Evolutionary conservation across 1,140 invertebrate species (phyloP), one percentile per base, ranked within the genome.

Genomic region (Vollenhovia emeryi): DNA sequence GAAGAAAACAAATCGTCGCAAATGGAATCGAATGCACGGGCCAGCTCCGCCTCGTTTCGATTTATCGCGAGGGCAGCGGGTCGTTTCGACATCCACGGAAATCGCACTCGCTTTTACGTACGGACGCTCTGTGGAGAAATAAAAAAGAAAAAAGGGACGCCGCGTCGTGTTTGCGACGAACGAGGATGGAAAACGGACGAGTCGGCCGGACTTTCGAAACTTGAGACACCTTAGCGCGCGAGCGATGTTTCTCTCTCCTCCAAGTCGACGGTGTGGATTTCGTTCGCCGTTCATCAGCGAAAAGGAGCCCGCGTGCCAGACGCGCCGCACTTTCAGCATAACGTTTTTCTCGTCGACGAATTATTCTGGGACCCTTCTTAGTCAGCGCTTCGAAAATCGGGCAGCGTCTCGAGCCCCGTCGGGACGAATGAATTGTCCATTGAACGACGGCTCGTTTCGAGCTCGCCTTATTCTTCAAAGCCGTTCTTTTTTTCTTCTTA

Each of bases 51-150:
- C 57, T 64, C 27, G 48, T 59, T 79, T n/a, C 71, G 64, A 89
- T 89, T 88, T 86, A 86, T 84, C 7, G 78, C 59, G 57, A 60
- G 36, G 21, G 11, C 36, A 48, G 27, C 55, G 52, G 62, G 48
- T 85, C 60, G 79, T 85, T 87, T 24, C 59, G 36, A 45, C 33
- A 45, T 82, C 52, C 21, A 43, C 87, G 88, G 30, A 88, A 88
- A 89, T 60, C 59, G 11, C 40, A 79, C 27, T 79, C 9, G 21
- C 60, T 79, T 50, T 68, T 79, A 64, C 24, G 3, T 45, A 52
- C 5, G 9, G 4, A 13, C 18, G 24, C 3, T 33, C 13, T 11
- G 13, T 8, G 30, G 4, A 18, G 11, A 45, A 43, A 18, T n/a
- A 43, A 66, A 18, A 6, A 59, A 7, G n/a, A 52, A 57, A 40